Evolutionary conservation across 2,113 vertebrate species (phyloP).

Genomic region (Stomatorhinus ivindoensis): DNA sequence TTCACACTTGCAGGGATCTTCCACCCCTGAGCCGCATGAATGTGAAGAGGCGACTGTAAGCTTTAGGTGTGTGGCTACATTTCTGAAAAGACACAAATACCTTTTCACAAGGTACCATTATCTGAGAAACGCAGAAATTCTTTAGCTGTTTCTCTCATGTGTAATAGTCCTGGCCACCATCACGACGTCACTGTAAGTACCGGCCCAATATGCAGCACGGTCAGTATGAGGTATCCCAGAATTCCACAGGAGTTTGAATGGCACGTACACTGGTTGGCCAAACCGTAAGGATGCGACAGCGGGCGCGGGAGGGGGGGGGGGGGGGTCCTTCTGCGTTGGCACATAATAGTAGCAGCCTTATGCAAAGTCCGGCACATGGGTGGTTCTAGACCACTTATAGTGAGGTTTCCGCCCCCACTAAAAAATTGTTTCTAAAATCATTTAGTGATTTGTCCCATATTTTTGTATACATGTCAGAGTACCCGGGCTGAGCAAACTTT

Average conservation of each 20-base stretch:
- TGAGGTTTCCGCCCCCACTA: no score
- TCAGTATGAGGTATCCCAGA: slow-evolving; percentile 4
- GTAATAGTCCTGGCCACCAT: not conserved
- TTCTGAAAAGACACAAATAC: not conserved
- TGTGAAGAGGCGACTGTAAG: not conserved
- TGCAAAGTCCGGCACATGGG: not conserved
- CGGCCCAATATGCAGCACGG: not conserved
- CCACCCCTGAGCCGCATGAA: not conserved
- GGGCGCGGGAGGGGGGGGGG: not conserved
- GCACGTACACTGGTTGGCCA: not conserved
- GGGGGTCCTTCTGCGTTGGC: not conserved
- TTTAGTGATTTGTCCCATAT: not conserved
- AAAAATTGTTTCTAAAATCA: not conserved
- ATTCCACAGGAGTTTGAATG: not conserved
- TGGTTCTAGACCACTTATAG: not conserved
- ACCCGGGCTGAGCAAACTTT: not conserved
- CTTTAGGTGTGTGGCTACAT: not conserved
- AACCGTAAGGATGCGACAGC: not conserved
- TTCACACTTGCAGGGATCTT: no score
- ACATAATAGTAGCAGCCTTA: not conserved
- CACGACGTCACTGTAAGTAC: not conserved
- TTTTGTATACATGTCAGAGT: not conserved
- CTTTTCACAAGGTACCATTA: not conserved
- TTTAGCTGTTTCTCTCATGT: not conserved
- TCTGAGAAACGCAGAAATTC: not conserved